A percentile compares a stretch with the other conserved stretches of the same genome.
Conservation (phyloP, 2,113 vertebrate genomes). For the Turnix velox region DNA sequence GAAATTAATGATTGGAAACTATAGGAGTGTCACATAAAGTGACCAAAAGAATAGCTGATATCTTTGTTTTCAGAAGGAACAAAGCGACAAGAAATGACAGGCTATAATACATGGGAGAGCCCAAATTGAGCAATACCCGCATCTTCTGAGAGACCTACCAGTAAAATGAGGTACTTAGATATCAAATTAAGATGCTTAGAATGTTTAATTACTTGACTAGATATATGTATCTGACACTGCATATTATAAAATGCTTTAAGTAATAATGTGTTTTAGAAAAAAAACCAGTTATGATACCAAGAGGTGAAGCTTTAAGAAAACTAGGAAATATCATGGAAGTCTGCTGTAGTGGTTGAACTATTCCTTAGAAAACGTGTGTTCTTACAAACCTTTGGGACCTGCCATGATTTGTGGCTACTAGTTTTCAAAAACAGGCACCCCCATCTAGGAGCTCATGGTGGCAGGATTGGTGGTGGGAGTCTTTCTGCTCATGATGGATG, state of each 20-base stretch:
- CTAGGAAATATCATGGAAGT: not conserved
- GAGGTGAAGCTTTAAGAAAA: not conserved
- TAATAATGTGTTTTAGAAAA: not conserved
- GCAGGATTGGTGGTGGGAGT: rapidly evolving
- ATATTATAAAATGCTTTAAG: not conserved
- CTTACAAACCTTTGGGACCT: not conserved
- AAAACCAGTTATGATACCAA: not conserved
- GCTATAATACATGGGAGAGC: not conserved
- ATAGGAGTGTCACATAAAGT: not conserved
- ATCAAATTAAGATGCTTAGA: not conserved
- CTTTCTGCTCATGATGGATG: not conserved
- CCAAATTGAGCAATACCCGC: not conserved
- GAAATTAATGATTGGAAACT: not conserved
- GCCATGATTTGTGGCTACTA: not conserved
- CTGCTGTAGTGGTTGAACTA: not conserved
- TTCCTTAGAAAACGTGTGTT: rapidly evolving
- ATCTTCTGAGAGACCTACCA: not conserved
- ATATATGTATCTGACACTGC: not conserved
- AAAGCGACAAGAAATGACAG: not conserved
- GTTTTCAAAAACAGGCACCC: not conserved
- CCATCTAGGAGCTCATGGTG: not conserved
- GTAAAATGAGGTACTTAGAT: not conserved
- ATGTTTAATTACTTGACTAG: not conserved
- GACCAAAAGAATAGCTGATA: not conserved
- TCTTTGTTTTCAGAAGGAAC: not conserved